A percentile compares a stretch with the other conserved stretches of the same genome.
Conservation (phyloP, 1,140 invertebrate genomes). For the Pseudomyrmex flavicornis region DNA sequence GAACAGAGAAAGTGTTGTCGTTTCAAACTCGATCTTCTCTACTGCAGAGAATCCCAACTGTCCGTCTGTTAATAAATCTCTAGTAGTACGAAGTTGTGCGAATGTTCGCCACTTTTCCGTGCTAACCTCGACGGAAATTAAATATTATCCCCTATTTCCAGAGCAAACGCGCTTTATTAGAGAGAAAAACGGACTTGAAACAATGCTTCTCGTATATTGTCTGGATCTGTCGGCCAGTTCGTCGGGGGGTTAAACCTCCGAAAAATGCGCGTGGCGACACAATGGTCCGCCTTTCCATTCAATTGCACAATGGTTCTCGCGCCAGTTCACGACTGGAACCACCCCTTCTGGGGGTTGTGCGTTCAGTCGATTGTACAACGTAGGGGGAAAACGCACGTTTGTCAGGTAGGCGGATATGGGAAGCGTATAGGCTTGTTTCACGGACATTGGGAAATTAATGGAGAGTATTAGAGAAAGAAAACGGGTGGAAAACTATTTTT, state of each 20-base stretch:
- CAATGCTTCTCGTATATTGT: conserved; percentile 50
- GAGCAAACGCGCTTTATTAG: conserved; percentile 17
- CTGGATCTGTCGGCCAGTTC: conserved; percentile 10
- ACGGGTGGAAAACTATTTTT: not conserved
- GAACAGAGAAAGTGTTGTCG: too few species aligned
- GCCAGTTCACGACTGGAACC: conserved; percentile 37
- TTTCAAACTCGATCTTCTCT: not conserved
- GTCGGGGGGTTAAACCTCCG: conserved; percentile 14
- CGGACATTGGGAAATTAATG: conserved; percentile 65
- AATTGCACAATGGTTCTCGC: conserved; percentile 57
- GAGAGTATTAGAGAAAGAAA: conserved; percentile 31
- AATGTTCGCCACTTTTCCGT: not conserved
- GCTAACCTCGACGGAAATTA: not conserved
- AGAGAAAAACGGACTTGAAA: conserved; percentile 32
- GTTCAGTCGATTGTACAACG: conserved; percentile 24
- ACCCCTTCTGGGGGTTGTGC: not conserved
- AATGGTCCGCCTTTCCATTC: conserved; percentile 58
- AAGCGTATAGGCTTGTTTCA: conserved; percentile 53
- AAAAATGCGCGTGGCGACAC: conserved; percentile 49
- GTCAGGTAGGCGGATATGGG: conserved; percentile 2
- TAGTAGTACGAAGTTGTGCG: too few species aligned
- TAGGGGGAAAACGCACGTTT: conserved; percentile 43
- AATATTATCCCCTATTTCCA: conserved; percentile 29
- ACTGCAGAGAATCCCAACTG: not conserved
- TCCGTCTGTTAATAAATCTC: not conserved